A percentile compares a stretch with the other conserved stretches of the same genome.
Evolutionary conservation across 2,888 invertebrate genomes (phyloP).

Genomic region (Pharmacophagus antenor): DNA sequence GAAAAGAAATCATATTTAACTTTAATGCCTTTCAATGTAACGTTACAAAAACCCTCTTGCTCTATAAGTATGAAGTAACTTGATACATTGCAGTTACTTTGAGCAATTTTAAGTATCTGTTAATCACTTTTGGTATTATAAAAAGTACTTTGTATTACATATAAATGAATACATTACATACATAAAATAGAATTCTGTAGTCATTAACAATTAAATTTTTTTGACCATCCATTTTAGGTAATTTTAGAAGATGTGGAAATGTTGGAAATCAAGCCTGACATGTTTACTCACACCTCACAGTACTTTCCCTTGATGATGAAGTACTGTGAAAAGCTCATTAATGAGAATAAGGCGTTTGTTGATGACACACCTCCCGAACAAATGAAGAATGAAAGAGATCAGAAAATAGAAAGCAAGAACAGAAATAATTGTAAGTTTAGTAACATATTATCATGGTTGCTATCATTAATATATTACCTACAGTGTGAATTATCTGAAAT

Average conservation of each 20-base stretch:
- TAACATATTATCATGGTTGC: background rate
- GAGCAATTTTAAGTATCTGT: too few species aligned
- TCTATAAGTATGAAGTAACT: too few species aligned
- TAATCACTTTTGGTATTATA: too few species aligned
- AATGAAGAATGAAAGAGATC: conserved; percentile 97
- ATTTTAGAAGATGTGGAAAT: conserved; percentile 96
- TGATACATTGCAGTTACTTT: too few species aligned
- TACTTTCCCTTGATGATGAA: conserved; percentile 96
- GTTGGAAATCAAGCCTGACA: conserved; percentile 94
- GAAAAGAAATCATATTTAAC: too few species aligned
- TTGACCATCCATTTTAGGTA: conserved; percentile 50
- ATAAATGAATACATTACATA: too few species aligned
- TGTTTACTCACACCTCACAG: conserved; percentile 97
- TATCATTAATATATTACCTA: too few species aligned
- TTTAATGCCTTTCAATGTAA: too few species aligned
- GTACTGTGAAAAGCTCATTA: conserved; percentile 93
- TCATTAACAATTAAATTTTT: background rate
- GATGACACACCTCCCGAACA: conserved; percentile 96
- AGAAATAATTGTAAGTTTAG: conserved; percentile 88
- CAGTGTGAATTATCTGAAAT: too few species aligned
- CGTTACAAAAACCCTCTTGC: too few species aligned
- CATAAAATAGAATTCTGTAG: too few species aligned
- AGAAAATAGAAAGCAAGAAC: conserved; percentile 90
- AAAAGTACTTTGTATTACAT: too few species aligned
- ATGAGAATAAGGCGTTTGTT: conserved; percentile 95